Conservation (phyloP, 2,888 invertebrate species). For the Ashinkailepas kermadecensis region DNA sequence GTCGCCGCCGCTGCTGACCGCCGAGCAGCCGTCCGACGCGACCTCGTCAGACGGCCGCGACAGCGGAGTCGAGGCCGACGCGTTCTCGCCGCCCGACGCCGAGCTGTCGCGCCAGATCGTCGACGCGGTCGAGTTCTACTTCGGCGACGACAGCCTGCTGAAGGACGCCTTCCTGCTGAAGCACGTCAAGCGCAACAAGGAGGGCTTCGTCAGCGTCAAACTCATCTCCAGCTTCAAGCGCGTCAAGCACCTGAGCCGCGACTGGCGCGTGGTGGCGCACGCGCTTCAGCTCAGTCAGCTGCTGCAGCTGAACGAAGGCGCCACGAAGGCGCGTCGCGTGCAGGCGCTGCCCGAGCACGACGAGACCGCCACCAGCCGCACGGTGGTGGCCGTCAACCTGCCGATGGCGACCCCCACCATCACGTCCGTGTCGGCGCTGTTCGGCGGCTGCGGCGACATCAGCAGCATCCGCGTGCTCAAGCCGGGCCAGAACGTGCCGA, state of each 20-base stretch:
- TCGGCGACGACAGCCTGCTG: constrained; percentile 87
- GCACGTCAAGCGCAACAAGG: constrained; percentile 88
- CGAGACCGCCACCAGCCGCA: constrained; percentile 85
- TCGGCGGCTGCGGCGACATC: constrained; percentile 81
- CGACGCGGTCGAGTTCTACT: constrained; percentile 76
- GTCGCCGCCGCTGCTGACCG: background rate
- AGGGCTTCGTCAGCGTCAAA: constrained; percentile 90
- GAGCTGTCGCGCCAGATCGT: constrained; percentile 29
- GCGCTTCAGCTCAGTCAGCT: constrained; percentile 66
- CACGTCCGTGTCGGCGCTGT: constrained; percentile 84
- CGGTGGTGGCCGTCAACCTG: constrained; percentile 77
- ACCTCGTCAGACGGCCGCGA: constrained; percentile 27
- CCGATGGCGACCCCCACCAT: constrained; percentile 77
- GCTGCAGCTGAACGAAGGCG: constrained; percentile 80
- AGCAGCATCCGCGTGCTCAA: constrained; percentile 76
- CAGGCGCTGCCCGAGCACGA: constrained; percentile 82
- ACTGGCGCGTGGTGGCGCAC: constrained; percentile 86
- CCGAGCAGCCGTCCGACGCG: background rate
- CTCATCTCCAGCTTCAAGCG: constrained; percentile 90
- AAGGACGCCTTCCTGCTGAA: constrained; percentile 93
- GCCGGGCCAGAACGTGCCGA: constrained; percentile 82
- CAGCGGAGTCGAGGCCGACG: constrained; percentile 34
- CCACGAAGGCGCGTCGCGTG: constrained; percentile 77
- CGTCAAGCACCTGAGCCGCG: constrained; percentile 86
- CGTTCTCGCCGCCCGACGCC: constrained; percentile 32